A percentile compares a stretch with the other conserved stretches of the same genome.
Conservation (phyloP, 2,888 invertebrate genomes). For the Odiellus spinosus region DNA sequence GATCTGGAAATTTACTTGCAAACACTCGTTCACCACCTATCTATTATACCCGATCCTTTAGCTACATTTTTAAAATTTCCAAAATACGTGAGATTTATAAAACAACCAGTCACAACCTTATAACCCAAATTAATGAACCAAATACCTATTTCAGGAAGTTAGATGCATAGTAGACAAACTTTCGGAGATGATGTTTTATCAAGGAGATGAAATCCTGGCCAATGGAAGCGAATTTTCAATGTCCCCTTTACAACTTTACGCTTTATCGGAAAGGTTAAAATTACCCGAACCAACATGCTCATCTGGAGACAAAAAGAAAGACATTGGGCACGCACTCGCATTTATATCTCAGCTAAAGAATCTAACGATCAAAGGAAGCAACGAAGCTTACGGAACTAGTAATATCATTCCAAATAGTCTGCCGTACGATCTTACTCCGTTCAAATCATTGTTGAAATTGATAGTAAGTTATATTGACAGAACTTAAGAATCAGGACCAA, state of each 20-base stretch:
- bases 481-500: neutral
- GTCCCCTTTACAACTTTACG: constrained; percentile 65
- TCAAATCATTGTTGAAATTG: constrained; percentile 55
- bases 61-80: constrained; percentile 75
- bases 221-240: constrained; percentile 40
- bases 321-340: constrained; percentile 80
- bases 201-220: constrained; percentile 50
- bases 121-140: neutral
- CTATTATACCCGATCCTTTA: constrained; percentile 58
- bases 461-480: constrained; percentile 39
- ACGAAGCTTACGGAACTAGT: constrained; percentile 54
- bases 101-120: neutral
- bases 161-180: constrained; percentile 67
- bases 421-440: constrained; percentile 61
- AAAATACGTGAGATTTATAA: constrained; percentile 41
- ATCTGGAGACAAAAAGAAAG: constrained; percentile 58
- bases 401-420: constrained; percentile 67
- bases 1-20: constrained; percentile 63
- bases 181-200: constrained; percentile 45
- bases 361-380: constrained; percentile 49
- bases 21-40: constrained; percentile 47
- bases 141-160: constrained; percentile 43
- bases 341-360: constrained; percentile 50
- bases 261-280: constrained; percentile 74
- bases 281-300: constrained; percentile 68